A percentile compares a stretch with the other conserved stretches of the same genome.
Conservation (phyloP, 1,140 invertebrate species). For the Drosophila hydei region DNA sequence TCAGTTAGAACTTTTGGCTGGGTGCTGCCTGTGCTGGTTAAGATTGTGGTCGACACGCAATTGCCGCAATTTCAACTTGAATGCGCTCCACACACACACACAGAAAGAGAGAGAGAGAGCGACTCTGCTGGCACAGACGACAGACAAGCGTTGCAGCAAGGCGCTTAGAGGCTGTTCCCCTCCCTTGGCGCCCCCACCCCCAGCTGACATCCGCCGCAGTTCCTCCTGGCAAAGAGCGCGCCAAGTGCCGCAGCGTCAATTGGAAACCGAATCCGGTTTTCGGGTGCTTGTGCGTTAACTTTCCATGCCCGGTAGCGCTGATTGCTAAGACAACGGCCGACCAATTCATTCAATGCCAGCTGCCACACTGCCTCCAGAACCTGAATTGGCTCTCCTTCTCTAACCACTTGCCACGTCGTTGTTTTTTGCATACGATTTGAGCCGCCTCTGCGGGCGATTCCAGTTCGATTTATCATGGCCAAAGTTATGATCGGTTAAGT, state of each 20-base stretch:
- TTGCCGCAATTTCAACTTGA: constrained; percentile 77
- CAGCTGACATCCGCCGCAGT: constrained; percentile 70
- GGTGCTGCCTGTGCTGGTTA: constrained; percentile 49
- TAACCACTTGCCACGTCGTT: not conserved
- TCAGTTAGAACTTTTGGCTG: constrained; percentile 58
- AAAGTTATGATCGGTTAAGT: constrained; percentile 77
- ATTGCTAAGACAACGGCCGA: constrained; percentile 64
- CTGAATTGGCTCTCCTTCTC: not conserved
- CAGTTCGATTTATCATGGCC: constrained; percentile 72
- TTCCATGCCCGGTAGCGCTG: constrained; percentile 77
- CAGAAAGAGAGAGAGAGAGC: not conserved
- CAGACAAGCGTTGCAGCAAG: constrained; percentile 37
- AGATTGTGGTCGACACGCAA: constrained; percentile 80
- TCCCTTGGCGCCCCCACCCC: constrained; percentile 22
- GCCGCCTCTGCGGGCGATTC: constrained; percentile 55
- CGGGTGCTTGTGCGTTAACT: constrained; percentile 58
- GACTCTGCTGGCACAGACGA: constrained; percentile 36
- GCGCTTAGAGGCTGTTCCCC: constrained; percentile 52
- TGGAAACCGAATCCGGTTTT: constrained; percentile 77
- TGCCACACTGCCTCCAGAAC: constrained; percentile 31
- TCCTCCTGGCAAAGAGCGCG: constrained; percentile 65
- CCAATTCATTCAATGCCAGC: constrained; percentile 71
- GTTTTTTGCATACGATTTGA: constrained; percentile 54
- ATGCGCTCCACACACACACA: constrained; percentile 50
- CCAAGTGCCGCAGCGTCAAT: constrained; percentile 53